Conservation (phyloP, 2,797 vertebrate species). For the Coluber constrictor region DNA sequence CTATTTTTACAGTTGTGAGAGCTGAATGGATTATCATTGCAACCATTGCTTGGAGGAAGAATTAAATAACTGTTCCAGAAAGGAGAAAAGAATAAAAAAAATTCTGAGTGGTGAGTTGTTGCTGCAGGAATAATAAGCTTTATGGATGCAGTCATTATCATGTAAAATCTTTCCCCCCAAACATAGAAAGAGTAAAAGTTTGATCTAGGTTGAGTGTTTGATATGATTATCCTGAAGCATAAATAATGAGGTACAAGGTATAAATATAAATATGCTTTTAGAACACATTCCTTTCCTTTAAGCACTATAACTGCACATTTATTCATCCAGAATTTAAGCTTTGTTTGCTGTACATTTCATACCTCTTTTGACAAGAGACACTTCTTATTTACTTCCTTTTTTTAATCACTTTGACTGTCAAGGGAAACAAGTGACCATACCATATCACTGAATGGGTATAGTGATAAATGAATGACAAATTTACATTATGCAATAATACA, state of each 20-base stretch:
- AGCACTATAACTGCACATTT: not conserved
- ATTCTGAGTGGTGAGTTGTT: not conserved
- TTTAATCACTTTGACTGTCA: not conserved
- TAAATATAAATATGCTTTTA: not conserved
- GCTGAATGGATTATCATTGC: not conserved
- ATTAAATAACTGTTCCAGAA: not conserved
- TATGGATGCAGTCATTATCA: not conserved
- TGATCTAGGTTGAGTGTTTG: not conserved
- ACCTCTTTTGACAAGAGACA: not conserved
- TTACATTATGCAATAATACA: not conserved
- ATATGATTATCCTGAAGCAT: not conserved
- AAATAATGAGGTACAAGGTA: not conserved
- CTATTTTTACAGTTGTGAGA: not conserved
- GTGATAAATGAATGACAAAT: not conserved
- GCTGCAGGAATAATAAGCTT: not conserved
- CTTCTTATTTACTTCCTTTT: not conserved
- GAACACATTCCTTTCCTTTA: not conserved
- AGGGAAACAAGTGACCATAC: not conserved
- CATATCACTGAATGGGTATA: not conserved
- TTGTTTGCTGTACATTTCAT: not conserved
- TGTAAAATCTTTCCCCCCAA: not conserved
- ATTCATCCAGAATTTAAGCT: not conserved
- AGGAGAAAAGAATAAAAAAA: not conserved
- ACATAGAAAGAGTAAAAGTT: not conserved
- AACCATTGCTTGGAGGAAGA: not conserved